Percentiles rank a stretch among this genome's conserved stretches.
These are phyloP conservation scores for Epiblema foenella DNA, from an alignment of 2,888 invertebrate species.

Conservation along the genomic window DNA sequence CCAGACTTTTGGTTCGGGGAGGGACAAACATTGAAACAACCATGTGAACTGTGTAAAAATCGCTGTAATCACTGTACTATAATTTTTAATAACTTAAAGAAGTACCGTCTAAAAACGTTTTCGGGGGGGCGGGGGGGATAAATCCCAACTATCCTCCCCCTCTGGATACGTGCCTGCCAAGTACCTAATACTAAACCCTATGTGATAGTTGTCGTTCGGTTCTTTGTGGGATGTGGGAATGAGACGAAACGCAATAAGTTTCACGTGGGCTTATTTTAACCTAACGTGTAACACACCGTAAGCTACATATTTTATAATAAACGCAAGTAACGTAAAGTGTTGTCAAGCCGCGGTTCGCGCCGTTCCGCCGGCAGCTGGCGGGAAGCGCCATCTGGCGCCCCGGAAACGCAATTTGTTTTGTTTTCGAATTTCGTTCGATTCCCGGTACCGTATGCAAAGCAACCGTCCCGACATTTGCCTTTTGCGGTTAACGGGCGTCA, in stretches of 20 bases:
- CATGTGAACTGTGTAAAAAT: too few species aligned
- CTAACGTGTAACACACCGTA: too few species aligned
- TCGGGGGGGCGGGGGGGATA: too few species aligned
- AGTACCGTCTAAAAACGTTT: too few species aligned
- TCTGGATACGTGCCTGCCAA: neutral
- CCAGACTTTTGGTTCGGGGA: too few species aligned
- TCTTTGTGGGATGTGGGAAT: too few species aligned
- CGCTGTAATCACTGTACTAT: too few species aligned
- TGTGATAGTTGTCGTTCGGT: too few species aligned
- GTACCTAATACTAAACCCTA: neutral
- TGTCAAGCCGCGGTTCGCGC: slow-evolving; percentile 57
- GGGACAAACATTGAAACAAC: too few species aligned
- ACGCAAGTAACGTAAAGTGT: slow-evolving; percentile 8
- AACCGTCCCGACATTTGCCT: slow-evolving; percentile 57
- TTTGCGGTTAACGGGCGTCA: slow-evolving; percentile 62
- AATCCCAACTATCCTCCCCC: too few species aligned
- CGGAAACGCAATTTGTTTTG: slow-evolving; percentile 79
- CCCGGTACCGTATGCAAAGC: slow-evolving; percentile 54
- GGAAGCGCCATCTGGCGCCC: slow-evolving; percentile 83
- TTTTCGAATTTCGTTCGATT: slow-evolving; percentile 71
- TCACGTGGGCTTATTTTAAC: too few species aligned
- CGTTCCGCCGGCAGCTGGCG: slow-evolving; percentile 78
- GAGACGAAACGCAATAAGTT: neutral
- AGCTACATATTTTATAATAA: neutral
- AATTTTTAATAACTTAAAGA: too few species aligned